phyloP scores from a whole-genome alignment of 2,888 invertebrate species.

The Sphaeridia pumilis region DNA sequence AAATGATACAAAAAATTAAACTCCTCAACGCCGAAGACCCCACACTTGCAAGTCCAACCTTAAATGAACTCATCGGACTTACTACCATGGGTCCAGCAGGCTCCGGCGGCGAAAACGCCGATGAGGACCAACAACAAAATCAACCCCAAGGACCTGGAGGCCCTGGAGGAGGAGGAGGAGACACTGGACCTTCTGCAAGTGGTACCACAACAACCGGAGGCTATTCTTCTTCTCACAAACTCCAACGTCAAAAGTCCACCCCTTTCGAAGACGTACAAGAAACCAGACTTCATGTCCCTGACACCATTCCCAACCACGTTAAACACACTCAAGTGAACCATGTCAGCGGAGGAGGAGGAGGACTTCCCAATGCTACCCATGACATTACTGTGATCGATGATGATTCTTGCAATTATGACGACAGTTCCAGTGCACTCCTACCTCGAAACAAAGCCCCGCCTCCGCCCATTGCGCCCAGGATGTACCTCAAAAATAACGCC shows the following conservation, averaged over 20 bases:
- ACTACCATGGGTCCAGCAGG: constrained; percentile 24
- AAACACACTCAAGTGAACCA: constrained; percentile 5
- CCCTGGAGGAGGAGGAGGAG: neutral
- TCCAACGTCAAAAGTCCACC: neutral
- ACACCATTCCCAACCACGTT: neutral
- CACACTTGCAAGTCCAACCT: constrained; percentile 39
- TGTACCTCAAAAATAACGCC: neutral
- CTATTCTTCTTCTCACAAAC: neutral
- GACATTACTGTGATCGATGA: constrained; percentile 18
- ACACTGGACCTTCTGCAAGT: neutral
- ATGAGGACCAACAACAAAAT: no score
- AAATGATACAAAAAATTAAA: constrained; percentile 66
- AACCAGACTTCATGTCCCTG: neutral
- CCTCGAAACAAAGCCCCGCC: neutral
- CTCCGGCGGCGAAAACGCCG: constrained; percentile 7
- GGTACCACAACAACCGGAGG: neutral
- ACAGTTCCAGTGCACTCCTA: constrained; percentile 25
- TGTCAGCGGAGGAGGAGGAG: neutral
- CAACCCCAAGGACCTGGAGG: constrained; percentile 1
- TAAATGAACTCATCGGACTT: constrained; percentile 35
- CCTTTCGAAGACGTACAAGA: neutral
- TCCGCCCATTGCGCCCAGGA: neutral
- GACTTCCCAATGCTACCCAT: neutral
- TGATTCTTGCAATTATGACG: no score
- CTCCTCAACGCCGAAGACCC: constrained; percentile 58